Evolutionary conservation across 2,888 invertebrate genomes (phyloP), one percentile per base, ranked within the genome.

Genomic region (Dryocosmus kuriphilus): DNA sequence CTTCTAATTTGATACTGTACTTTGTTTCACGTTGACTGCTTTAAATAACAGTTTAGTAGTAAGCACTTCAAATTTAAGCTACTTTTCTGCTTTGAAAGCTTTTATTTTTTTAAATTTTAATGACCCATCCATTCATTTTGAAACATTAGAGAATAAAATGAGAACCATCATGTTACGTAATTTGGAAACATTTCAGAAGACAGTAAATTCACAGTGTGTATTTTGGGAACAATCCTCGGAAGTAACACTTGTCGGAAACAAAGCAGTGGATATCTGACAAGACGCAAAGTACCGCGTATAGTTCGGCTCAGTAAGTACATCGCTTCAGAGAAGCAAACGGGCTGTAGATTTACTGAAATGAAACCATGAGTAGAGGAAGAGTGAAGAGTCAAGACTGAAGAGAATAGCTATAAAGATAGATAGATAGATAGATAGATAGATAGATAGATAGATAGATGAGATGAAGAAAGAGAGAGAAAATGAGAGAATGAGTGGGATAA

Each of bases 401-500:
- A 60, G 41, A 30, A 55, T 74, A 41, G 5, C 22, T 22, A 24
- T 32, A 35, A 38, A 46, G 41, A 65, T 65, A 65, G 74, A 27
- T 51, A 74, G 57, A 74, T 74, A 41, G 16, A 41, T 41, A 38
- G 74, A 60, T n/a, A n/a, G n/a, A n/a, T n/a, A 46, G 41, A 65
- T 65, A 65, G 74, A 27, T 51, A 74, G 57, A 74, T 74, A 41
- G 16, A 41, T 41, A 38, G 74, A 60, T n/a, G n/a, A n/a, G n/a
- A n/a, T n/a, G n/a, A n/a, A n/a, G n/a, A n/a, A n/a, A 24, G 55
- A 35, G 32, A 27, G 32, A 27, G 74, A 55, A 35, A 57, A 61
- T n/a, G 32, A 60, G 74, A 74, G 60, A 35, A 74, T 38, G 60
- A 60, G 79, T 81, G 80, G 81, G 85, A 85, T 84, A 85, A 85